Evolutionary conservation across 2,113 vertebrate species (phyloP), one percentile per base, ranked within the genome.

Genomic region (Phaetusa simplex): DNA sequence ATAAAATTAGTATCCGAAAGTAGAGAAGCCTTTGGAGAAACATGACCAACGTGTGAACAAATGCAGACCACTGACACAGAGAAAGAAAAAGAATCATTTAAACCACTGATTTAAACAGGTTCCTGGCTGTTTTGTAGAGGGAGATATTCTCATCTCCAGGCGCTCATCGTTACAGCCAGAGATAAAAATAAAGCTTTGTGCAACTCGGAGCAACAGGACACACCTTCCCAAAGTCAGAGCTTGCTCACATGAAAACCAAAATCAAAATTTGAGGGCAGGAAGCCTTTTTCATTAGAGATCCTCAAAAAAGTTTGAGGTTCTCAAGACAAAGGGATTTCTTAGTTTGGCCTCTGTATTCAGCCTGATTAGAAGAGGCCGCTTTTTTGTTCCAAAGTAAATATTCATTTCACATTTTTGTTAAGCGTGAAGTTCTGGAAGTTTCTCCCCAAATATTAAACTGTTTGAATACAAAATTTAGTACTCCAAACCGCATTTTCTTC

Each of bases 181-280:
- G 29, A 23, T 6, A 69, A 50, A 7, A 29, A 22, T 4, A 24
- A 82, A 29, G 5, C 9, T 64, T 47, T 13, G 12, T 22, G 34
- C 61, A 72, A 43, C 18, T 64, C 12, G 2, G 50, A 64, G 21
- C 40, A 90, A 36, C 7, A 38, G 16, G 34, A 78, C 11, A 77
- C 26, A 26, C 15, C 27, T 59, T 69, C 8, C 12, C 43, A 12
- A n/a, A 40, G 21, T 24, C 82, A 59, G 15, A 90, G 8, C 10
- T 43, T 59, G 9, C 53, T 61, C 56, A 61, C 64, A 29, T 1
- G 11, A 65, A 55, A 91, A 24, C 1, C 9, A 69, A 58, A 92
- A n/a, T 1, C 10, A 74, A 34, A 52, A 16, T 9, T 36, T 23
- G 7, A 7, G 8, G 32, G 3, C 3, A 49, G 23, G 3, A 1